phyloP scores from a whole-genome alignment of 2,113 vertebrate genomes.

The Brachypteracias leptosomus region DNA sequence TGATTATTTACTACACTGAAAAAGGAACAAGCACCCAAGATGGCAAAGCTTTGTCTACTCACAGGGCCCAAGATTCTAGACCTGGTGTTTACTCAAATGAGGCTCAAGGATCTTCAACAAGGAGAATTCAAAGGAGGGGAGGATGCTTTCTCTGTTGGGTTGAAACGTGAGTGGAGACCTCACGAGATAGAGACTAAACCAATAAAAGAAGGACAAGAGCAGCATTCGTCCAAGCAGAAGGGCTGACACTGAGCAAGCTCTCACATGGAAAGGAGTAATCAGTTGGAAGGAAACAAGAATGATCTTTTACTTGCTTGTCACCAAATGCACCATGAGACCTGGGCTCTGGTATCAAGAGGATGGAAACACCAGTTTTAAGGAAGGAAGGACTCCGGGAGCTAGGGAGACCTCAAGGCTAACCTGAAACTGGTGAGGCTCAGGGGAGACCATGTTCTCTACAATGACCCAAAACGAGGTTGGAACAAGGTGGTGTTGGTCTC shows the following conservation, averaged over 20 bases:
- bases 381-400: neutral
- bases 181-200: neutral
- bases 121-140: neutral
- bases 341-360: neutral
- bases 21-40: neutral
- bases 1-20: too few species aligned
- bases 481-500: neutral
- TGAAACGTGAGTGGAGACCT: neutral
- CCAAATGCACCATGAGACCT: neutral
- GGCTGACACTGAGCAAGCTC: neutral
- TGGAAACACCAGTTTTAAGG: neutral
- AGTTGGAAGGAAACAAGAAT: neutral
- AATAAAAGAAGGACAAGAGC: neutral
- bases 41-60: neutral
- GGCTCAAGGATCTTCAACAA: neutral
- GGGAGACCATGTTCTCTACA: neutral
- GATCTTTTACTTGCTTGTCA: conserved; percentile 15
- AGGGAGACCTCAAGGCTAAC: neutral
- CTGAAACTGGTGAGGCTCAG: neutral
- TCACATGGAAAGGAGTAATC: neutral
- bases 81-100: neutral
- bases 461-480: neutral
- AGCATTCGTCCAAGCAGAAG: neutral
- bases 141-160: neutral
- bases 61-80: neutral